phyloP scores from a whole-genome alignment of 2,113 vertebrate species.

The Sinosuthora webbiana region DNA sequence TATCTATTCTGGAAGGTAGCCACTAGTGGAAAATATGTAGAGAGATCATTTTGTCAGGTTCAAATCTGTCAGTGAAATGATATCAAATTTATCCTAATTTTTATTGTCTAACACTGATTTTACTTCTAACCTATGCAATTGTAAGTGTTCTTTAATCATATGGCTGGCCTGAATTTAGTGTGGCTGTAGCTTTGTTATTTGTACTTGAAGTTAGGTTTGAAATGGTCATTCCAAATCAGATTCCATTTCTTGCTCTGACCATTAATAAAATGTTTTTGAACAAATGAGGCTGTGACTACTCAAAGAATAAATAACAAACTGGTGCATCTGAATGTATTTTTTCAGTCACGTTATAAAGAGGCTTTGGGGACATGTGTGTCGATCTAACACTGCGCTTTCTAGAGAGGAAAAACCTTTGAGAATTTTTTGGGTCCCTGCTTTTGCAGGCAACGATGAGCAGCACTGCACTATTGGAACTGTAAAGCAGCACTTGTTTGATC shows the following conservation, averaged over 20 bases:
- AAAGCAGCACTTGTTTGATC: neutral
- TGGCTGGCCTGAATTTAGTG: neutral
- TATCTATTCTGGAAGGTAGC: neutral
- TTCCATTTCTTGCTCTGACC: neutral
- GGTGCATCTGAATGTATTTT: neutral
- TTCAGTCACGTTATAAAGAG: neutral
- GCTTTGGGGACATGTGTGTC: neutral
- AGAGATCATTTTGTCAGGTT: neutral
- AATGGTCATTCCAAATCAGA: neutral
- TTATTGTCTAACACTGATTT: neutral
- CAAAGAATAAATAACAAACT: neutral
- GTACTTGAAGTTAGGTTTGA: neutral
- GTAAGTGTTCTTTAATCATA: neutral
- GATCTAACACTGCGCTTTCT: neutral
- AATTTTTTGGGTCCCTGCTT: neutral
- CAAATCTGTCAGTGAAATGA: neutral
- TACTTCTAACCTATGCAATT: neutral
- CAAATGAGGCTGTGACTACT: neutral
- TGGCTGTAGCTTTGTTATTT: neutral
- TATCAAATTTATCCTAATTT: neutral
- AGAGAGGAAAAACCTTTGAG: neutral
- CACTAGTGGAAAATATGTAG: neutral
- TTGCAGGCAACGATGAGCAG: neutral
- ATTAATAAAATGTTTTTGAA: neutral
- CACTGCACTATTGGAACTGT: neutral